Conservation (phyloP, 2,888 invertebrate species). For the Sesia bembeciformis region DNA sequence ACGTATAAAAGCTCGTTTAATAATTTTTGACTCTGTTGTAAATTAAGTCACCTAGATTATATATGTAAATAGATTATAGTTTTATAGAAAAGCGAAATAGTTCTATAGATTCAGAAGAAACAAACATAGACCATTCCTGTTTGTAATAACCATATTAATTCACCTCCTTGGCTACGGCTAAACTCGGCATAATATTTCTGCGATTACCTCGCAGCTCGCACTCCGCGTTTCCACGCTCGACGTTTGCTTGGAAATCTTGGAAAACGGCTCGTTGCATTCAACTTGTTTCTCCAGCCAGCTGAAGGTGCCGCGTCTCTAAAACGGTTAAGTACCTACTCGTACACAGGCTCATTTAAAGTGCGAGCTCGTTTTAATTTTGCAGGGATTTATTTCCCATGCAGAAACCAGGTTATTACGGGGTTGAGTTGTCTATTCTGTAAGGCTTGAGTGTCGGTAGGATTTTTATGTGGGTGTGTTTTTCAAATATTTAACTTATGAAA, state of each 20-base stretch:
- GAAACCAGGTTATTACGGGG: background rate
- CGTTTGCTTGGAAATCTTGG: conserved; percentile 17
- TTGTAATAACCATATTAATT: too few relatives aligned
- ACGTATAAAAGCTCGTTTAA: too few relatives aligned
- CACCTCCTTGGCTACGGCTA: too few relatives aligned
- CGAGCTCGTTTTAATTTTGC: background rate
- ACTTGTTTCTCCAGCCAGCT: conserved; percentile 17
- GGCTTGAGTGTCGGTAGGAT: background rate
- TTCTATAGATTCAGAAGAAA: too few relatives aligned
- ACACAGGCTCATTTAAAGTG: background rate
- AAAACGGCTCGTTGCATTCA: conserved; percentile 28
- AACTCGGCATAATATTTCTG: too few relatives aligned
- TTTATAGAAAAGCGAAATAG: too few relatives aligned
- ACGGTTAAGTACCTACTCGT: conserved; percentile 3
- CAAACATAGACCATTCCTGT: too few relatives aligned
- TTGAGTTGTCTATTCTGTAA: background rate
- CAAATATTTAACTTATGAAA: too few relatives aligned
- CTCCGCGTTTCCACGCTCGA: background rate
- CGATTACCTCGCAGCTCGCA: background rate
- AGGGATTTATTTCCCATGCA: background rate
- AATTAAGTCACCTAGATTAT: too few relatives aligned
- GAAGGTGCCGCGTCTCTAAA: conserved; percentile 4
- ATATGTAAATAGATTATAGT: too few relatives aligned
- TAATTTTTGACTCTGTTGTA: too few relatives aligned
- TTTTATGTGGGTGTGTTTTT: too few relatives aligned